Percentiles rank a stretch among this genome's conserved stretches.
Evolutionary conservation across 2,797 vertebrate genomes (phyloP).

Genomic region (Okamejei kenojei): DNA sequence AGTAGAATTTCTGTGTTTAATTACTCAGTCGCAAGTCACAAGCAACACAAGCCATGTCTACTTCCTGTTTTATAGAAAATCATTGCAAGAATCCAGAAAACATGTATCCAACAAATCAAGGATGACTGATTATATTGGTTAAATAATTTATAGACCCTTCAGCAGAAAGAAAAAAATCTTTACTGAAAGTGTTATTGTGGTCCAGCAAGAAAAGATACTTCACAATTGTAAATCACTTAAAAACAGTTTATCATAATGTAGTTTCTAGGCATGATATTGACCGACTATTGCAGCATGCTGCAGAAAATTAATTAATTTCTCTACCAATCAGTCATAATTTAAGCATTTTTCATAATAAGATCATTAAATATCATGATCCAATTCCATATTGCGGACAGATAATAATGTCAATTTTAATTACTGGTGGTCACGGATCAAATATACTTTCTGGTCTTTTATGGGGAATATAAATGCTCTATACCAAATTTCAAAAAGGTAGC

Average conservation of each 20-base stretch:
- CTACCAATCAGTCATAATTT: not conserved
- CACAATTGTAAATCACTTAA: not conserved
- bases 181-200: not conserved
- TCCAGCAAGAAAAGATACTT: constrained; percentile 14
- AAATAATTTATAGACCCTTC: constrained; percentile 28
- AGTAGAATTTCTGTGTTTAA: not conserved
- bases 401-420: constrained; percentile 25
- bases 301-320: constrained; percentile 29
- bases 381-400: constrained; percentile 12
- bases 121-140: constrained; percentile 18
- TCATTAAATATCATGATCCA: not conserved
- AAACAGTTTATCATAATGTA: not conserved
- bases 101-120: constrained; percentile 36
- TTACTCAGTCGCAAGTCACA: not conserved
- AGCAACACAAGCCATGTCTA: not conserved
- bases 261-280: not conserved
- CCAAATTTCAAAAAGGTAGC: not conserved
- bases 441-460: not conserved
- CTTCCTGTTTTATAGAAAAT: not conserved
- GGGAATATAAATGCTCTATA: not conserved
- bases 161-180: constrained; percentile 6
- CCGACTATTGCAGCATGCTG: not conserved
- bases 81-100: constrained; percentile 18
- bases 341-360: constrained; percentile 28
- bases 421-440: not conserved